Base-by-base conservation (phyloP, 1,140 invertebrate species). In the Paramacrobiotus metropolitanus region DNA sequence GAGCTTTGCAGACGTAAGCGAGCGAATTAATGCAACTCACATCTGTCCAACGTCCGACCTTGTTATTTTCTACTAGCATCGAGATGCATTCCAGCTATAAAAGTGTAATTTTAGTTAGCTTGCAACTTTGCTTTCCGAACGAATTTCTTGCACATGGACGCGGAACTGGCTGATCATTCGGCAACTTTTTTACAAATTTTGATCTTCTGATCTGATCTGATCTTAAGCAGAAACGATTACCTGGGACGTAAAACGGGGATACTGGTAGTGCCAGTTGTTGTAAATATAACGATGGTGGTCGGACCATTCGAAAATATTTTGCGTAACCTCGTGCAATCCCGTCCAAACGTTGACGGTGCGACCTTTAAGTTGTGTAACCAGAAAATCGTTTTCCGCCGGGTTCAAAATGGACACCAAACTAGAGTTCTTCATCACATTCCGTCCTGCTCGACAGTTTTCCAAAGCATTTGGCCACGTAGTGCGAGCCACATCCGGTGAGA, bases 221-320 rank as follows among this genome's bases (percentile, higher is more conserved):
- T n/a, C n/a, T n/a, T n/a, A n/a, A n/a, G n/a, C n/a, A n/a, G n/a
- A n/a, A n/a, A n/a, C n/a, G n/a, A n/a, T n/a, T n/a, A n/a, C n/a
- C n/a, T n/a, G n/a, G n/a, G n/a, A n/a, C n/a, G n/a, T n/a, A n/a
- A n/a, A n/a, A n/a, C n/a, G n/a, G n/a, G 34, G 34, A 40, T 40
- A 40, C 34, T 40, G 34, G 34, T 40, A 40, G 34, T 55, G 24
- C 48, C 48, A 55, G 48, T 55, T 55, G 24, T 4, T 55, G 48
- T 55, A 55, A 9, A 9, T 15, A 0, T 55, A 55, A 15, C 15
- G 0, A 55, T 24, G 15, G 24, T 28, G 15, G 48, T 55, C 48
- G 48, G 48, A 20, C 48, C 48, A 55, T 24, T 55, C 48, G 48
- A 20, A 9, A 28, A 15, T 15, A 0, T 15, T 20, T 24, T 4